Evolutionary conservation across 2,888 invertebrate genomes (phyloP).

Genomic region (Poecilus cupreus): DNA sequence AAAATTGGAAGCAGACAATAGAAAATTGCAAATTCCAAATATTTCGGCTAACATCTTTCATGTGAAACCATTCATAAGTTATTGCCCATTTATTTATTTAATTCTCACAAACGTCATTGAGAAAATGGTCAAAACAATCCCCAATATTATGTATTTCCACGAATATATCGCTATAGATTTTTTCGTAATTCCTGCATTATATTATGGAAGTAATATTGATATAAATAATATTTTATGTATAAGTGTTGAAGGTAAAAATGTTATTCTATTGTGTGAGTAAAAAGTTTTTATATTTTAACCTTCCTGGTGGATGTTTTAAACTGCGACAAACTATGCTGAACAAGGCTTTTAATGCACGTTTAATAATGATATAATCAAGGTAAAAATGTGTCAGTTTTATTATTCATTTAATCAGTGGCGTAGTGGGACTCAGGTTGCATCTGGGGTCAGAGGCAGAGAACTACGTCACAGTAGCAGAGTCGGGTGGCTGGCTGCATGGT

Average conservation of each 20-base stretch:
- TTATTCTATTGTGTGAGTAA: neutral
- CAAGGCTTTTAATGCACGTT: slow-evolving; percentile 24
- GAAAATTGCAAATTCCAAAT: no score
- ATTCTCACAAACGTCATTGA: no score
- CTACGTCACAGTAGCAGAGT: neutral
- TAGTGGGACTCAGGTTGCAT: slow-evolving; percentile 4
- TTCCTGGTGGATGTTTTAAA: neutral
- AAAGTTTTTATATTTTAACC: neutral
- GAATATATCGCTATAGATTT: no score
- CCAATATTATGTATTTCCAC: no score
- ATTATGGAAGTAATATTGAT: neutral
- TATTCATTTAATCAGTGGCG: slow-evolving; percentile 40
- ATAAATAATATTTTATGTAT: no score
- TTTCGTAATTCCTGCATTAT: no score
- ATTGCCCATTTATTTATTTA: no score
- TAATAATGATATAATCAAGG: slow-evolving; percentile 31
- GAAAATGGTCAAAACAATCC: no score
- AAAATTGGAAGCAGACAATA: no score
- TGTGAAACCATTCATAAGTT: no score
- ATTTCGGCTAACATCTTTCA: no score
- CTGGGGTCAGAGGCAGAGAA: neutral
- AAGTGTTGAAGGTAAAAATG: slow-evolving; percentile 2
- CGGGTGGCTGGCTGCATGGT: neutral
- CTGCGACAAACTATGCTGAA: neutral
- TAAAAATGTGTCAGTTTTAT: slow-evolving; percentile 31